A percentile compares a stretch with the other conserved stretches of the same genome.
phyloP scores from a whole-genome alignment of 2,113 vertebrate genomes.

The Aphyosemion australe region DNA sequence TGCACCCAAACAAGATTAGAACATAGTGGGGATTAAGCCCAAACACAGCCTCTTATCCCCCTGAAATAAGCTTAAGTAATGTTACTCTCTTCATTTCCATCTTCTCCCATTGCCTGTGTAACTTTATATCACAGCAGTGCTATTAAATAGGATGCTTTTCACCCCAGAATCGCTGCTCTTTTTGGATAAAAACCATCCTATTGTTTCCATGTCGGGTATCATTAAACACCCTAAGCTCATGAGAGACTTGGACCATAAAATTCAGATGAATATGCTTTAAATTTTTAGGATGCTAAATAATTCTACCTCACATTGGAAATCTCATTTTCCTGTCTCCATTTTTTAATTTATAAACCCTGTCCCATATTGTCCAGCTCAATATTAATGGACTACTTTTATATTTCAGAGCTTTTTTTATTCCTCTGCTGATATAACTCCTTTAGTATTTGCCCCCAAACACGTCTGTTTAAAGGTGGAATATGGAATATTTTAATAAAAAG shows the following conservation, averaged over 20 bases:
- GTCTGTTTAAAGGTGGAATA: no score
- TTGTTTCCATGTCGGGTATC: background rate
- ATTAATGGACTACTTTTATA: conserved; percentile 33
- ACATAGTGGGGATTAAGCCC: conserved; percentile 49
- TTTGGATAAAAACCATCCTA: no score
- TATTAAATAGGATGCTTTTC: conserved; percentile 22
- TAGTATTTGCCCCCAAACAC: background rate
- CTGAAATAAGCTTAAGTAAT: conserved; percentile 45
- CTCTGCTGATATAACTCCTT: conserved; percentile 21
- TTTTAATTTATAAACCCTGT: conserved; percentile 19
- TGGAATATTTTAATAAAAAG: no score
- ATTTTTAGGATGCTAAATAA: background rate
- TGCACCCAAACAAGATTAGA: conserved; percentile 52
- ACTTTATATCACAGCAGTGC: conserved; percentile 19
- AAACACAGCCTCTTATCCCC: conserved; percentile 26
- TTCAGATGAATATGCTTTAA: conserved; percentile 3
- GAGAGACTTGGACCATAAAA: background rate
- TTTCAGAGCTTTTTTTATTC: conserved; percentile 11
- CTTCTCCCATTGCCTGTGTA: conserved; percentile 28
- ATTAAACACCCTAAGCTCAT: conserved; percentile 9
- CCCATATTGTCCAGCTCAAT: conserved; percentile 3
- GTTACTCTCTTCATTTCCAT: conserved; percentile 46
- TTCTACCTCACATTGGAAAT: conserved; percentile 4
- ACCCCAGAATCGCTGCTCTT: no score
- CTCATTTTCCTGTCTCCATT: conserved; percentile 14